Conservation (phyloP, 2,888 invertebrate genomes). For the Papilio elwesi region DNA sequence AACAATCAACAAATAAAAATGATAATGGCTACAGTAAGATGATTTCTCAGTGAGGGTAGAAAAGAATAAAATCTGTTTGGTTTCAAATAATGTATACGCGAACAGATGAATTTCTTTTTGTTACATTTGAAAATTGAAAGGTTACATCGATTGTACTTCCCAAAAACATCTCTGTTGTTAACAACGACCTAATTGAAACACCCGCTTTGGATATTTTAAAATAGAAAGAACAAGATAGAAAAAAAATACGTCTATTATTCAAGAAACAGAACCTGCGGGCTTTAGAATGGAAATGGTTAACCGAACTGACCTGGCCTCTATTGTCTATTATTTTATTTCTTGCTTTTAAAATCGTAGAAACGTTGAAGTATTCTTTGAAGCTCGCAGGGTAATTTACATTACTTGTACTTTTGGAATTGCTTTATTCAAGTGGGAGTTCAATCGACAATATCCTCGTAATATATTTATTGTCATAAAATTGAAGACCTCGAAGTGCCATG, state of each 20-base stretch:
- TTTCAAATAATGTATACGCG: no score
- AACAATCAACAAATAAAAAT: no score
- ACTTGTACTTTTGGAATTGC: not conserved
- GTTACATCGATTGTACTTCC: not conserved
- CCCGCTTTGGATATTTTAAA: not conserved
- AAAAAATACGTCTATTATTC: slow-evolving; percentile 22
- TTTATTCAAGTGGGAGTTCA: not conserved
- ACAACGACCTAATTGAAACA: slow-evolving; percentile 5
- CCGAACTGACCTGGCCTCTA: not conserved
- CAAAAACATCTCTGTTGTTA: not conserved
- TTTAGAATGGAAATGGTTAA: slow-evolving; percentile 20
- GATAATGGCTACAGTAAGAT: no score
- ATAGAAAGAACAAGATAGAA: not conserved
- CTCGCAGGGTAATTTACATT: not conserved
- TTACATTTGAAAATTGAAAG: not conserved
- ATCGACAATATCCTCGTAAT: no score
- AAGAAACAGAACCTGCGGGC: slow-evolving; percentile 13
- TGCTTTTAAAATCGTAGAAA: slow-evolving; percentile 11
- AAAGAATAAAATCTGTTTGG: no score
- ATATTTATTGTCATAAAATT: no score
- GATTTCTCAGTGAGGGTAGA: no score
- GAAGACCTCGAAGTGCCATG: no score
- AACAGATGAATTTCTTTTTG: not conserved
- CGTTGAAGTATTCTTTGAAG: not conserved
- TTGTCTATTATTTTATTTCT: slow-evolving; percentile 12